phyloP scores from a whole-genome alignment of 2,797 vertebrate genomes.

The Choloepus didactylus region DNA sequence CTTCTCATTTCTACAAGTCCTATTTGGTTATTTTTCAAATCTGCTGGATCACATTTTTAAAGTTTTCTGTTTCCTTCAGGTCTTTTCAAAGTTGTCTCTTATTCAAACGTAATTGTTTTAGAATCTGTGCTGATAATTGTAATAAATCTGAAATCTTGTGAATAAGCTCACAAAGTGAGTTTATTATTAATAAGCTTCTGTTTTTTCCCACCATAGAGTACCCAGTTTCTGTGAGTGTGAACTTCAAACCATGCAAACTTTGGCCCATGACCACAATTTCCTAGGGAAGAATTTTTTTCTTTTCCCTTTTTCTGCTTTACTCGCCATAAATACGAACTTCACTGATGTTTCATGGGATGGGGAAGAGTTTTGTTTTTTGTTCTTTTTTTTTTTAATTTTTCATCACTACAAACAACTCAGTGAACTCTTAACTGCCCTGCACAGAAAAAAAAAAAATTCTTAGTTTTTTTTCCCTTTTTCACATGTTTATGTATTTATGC shows the following conservation, averaged over 20 bases:
- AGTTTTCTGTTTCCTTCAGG: neutral
- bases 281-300: neutral
- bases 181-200: no score
- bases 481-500: neutral
- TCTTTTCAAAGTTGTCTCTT: neutral
- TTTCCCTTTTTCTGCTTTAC: neutral
- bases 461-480: neutral
- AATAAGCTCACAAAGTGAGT: no score
- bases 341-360: neutral
- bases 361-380: no score
- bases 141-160: neutral
- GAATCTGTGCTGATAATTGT: neutral
- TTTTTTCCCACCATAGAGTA: neutral
- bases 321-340: neutral
- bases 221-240: neutral
- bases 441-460: neutral
- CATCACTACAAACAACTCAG: neutral
- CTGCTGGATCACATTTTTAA: neutral
- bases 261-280: neutral
- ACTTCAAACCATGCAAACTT: neutral
- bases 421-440: neutral
- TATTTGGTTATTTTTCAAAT: neutral
- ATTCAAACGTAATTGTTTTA: neutral
- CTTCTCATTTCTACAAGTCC: neutral
- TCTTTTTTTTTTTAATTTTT: neutral